A percentile compares a stretch with the other conserved stretches of the same genome.
Evolutionary conservation across 2,888 invertebrate genomes (phyloP).

Genomic region (Philonicus albiceps): DNA sequence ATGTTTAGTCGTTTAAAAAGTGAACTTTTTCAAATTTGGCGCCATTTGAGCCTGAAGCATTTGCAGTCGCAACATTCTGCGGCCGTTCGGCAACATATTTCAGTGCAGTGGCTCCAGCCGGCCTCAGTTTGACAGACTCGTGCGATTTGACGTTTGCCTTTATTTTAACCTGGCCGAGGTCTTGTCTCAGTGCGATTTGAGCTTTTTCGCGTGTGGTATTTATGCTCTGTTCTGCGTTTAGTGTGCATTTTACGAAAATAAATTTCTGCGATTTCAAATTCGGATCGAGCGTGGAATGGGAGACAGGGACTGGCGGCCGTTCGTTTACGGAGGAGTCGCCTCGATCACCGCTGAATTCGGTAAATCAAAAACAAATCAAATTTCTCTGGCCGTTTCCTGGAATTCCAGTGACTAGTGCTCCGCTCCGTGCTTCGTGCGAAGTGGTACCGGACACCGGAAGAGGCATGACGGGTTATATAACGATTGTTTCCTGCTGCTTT

Average conservation of each 20-base stretch:
- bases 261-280: neutral
- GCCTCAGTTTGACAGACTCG: neutral
- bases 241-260: neutral
- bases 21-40: neutral
- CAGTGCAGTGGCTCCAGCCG: neutral
- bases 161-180: neutral
- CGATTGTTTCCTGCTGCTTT: neutral
- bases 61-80: neutral
- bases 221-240: neutral
- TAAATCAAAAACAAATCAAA: slow-evolving; percentile 60
- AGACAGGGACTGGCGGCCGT: slow-evolving; percentile 89
- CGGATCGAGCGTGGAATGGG: slow-evolving; percentile 68
- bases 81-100: neutral
- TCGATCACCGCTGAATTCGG: slow-evolving; percentile 94
- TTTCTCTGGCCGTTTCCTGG: neutral
- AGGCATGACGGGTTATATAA: neutral
- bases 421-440: neutral
- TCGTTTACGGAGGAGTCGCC: slow-evolving; percentile 92
- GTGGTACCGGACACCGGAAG: neutral
- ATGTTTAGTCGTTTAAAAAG: too few relatives aligned
- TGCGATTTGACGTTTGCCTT: neutral
- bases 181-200: neutral
- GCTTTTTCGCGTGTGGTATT: neutral
- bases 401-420: neutral
- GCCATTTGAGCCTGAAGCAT: too few relatives aligned